Percentiles rank a stretch among this genome's conserved stretches.
Conservation (phyloP, 1,140 invertebrate species). For the Neodiprion fabricii region DNA sequence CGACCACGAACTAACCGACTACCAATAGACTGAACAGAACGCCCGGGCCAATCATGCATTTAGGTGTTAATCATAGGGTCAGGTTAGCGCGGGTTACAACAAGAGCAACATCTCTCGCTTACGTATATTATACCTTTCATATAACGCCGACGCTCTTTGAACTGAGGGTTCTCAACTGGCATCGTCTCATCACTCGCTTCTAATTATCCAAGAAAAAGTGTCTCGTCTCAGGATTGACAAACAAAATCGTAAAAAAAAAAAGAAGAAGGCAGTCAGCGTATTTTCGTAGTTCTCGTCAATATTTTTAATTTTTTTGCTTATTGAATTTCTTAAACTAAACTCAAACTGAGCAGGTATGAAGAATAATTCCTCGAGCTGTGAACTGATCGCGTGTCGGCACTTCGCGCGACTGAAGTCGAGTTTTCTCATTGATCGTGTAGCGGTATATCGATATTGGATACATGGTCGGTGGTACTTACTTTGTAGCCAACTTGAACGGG, state of each 20-base stretch:
- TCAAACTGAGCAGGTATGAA: no score
- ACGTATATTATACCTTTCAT: conserved; percentile 43
- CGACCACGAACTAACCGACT: not conserved
- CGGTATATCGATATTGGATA: conserved; percentile 18
- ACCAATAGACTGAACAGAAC: conserved; percentile 21
- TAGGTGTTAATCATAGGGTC: conserved; percentile 55
- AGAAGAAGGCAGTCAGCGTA: not conserved
- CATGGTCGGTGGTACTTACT: conserved; percentile 13
- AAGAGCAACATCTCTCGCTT: conserved; percentile 33
- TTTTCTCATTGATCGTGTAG: not conserved
- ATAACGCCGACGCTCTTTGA: conserved; percentile 34
- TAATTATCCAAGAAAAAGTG: conserved; percentile 18
- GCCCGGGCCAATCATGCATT: conserved; percentile 40
- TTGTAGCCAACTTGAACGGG: conserved; percentile 10
- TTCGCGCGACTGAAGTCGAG: not conserved
- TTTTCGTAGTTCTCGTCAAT: no score
- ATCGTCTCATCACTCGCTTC: not conserved
- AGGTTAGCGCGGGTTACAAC: conserved; percentile 45
- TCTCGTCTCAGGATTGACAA: conserved; percentile 8
- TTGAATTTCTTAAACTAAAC: not conserved
- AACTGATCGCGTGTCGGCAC: no score
- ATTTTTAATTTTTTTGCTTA: no score
- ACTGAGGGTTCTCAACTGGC: not conserved
- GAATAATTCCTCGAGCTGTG: no score
- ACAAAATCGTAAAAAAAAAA: not conserved